A percentile compares a stretch with the other conserved stretches of the same genome.
Evolutionary conservation across 2,888 invertebrate species (phyloP).

Genomic region (Agriotes lineatus): DNA sequence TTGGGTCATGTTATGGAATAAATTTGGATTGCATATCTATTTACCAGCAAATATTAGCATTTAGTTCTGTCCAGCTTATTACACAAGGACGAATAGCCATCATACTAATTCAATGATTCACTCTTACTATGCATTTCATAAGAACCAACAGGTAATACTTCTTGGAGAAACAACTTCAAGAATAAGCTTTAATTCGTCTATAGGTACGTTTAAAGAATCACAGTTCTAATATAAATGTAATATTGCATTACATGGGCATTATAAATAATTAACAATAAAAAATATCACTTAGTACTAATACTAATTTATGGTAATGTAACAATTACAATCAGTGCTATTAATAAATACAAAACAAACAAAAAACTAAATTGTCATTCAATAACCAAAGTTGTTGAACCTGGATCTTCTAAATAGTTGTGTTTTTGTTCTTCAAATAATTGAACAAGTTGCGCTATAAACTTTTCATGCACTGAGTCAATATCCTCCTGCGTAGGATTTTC

Average conservation of each 20-base stretch:
- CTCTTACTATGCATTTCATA: no score
- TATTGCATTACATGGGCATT: not conserved
- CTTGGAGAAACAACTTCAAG: no score
- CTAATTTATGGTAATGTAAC: conserved; percentile 16
- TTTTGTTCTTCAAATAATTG: conserved; percentile 89
- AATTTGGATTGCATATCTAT: no score
- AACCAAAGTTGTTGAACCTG: conserved; percentile 63
- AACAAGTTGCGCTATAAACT: conserved; percentile 78
- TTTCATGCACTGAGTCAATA: conserved; percentile 80
- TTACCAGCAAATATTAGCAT: no score
- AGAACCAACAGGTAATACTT: no score
- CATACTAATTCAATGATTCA: no score
- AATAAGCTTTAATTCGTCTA: no score
- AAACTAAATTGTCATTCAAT: conserved; percentile 2
- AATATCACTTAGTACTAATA: conserved; percentile 14
- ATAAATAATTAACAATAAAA: conserved; percentile 8
- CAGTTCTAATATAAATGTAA: conserved; percentile 3
- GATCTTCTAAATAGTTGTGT: conserved; percentile 76
- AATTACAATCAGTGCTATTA: conserved; percentile 16
- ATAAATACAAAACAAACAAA: conserved; percentile 11
- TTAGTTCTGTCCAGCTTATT: no score
- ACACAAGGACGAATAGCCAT: no score
- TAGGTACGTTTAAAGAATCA: no score
- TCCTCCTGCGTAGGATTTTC: conserved; percentile 81
- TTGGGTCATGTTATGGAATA: no score